Percentiles rank a stretch among this genome's conserved stretches.
These are phyloP conservation scores for Schizaphis graminum DNA, from an alignment of 2,888 invertebrate species.

Conservation along the genomic window DNA sequence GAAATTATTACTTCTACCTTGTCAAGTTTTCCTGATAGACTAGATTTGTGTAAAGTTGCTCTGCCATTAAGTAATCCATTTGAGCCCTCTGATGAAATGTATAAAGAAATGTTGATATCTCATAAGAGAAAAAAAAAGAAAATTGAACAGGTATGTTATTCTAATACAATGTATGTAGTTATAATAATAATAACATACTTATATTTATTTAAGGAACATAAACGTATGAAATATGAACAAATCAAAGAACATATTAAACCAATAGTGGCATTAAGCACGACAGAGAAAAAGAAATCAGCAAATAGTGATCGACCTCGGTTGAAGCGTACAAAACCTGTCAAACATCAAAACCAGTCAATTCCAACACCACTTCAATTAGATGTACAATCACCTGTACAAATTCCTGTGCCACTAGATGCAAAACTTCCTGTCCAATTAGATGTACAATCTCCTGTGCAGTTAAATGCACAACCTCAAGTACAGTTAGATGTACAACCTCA, in stretches of 20 bases:
- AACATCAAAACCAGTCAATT: constrained; percentile 29
- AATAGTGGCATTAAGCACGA: neutral
- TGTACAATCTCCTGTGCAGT: neutral
- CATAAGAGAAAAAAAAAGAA: constrained; percentile 81
- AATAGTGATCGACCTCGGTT: constrained; percentile 39
- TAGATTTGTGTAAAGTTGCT: constrained; percentile 72
- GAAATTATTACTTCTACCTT: constrained; percentile 73
- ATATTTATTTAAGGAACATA: constrained; percentile 43
- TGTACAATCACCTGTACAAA: neutral
- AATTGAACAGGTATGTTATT: constrained; percentile 55
- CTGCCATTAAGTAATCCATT: constrained; percentile 70
- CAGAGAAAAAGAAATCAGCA: constrained; percentile 52
- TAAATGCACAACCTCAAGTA: neutral
- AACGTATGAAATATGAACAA: constrained; percentile 23
- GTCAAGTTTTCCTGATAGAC: constrained; percentile 70
- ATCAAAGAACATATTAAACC: constrained; percentile 2
- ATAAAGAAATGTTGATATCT: constrained; percentile 78
- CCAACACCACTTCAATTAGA: neutral
- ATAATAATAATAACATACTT: neutral
- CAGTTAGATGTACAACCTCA: neutral
- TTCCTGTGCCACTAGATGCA: neutral
- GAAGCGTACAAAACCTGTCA: constrained; percentile 51
- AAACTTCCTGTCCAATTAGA: neutral
- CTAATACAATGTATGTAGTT: neutral
- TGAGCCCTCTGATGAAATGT: constrained; percentile 77